phyloP scores from a whole-genome alignment of 30 jellyfish, hydroid and myxozoan genomes.

The Chrysaora quinquecirrha region DNA sequence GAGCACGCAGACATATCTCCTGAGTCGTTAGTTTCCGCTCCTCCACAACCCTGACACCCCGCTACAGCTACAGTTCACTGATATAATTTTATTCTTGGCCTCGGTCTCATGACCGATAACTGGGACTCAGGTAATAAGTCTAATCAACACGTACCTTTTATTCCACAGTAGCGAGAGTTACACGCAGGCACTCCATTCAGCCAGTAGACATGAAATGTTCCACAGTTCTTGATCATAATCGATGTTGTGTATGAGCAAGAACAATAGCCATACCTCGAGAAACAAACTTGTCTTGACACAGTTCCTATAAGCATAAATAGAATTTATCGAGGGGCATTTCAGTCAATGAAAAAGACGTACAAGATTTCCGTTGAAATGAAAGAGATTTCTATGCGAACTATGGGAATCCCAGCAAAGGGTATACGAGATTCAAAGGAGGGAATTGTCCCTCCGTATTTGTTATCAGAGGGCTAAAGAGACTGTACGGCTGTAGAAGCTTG shows the following conservation, averaged over 20 bases:
- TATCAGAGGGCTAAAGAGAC: no score
- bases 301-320: slow-evolving; percentile 5
- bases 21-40: no score
- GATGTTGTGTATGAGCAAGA: slow-evolving; percentile 14
- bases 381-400: no score
- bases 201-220: slow-evolving; percentile 36
- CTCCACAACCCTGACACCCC: no score
- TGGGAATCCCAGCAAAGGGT: no score
- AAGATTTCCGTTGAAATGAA: background rate
- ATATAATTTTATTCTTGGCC: no score
- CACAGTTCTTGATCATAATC: slow-evolving; percentile 34
- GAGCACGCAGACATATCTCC: no score
- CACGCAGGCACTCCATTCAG: slow-evolving; percentile 49
- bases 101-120: no score
- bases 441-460: background rate
- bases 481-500: no score
- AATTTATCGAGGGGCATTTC: no score
- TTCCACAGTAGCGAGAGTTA: slow-evolving; percentile 60
- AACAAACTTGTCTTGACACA: slow-evolving; percentile 40
- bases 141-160: slow-evolving; percentile 13
- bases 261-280: slow-evolving; percentile 37
- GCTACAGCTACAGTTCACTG: no score
- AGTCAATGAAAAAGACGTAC: background rate
- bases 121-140: no score
- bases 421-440: background rate